Conservation (phyloP, 2,797 vertebrate species). For the Fundulus diaphanus region DNA sequence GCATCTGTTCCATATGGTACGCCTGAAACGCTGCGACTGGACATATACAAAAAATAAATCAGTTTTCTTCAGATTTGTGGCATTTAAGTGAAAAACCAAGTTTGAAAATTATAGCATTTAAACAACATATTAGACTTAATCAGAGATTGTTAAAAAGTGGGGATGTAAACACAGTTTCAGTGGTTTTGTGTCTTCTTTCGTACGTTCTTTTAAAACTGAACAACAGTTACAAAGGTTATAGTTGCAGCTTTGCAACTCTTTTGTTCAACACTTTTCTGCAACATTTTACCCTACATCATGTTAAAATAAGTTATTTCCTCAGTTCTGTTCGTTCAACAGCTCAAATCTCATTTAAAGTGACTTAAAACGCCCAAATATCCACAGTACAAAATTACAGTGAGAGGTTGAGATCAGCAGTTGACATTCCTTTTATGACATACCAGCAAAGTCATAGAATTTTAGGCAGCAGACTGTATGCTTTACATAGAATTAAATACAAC, state of each 20-base stretch:
- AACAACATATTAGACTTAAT: not conserved
- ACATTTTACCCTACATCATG: conserved; percentile 26
- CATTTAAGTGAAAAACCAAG: conserved; percentile 6
- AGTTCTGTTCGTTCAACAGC: conserved; percentile 61
- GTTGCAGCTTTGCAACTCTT: conserved; percentile 42
- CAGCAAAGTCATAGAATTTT: conserved; percentile 34
- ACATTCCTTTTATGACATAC: conserved; percentile 37
- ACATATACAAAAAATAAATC: too few relatives aligned
- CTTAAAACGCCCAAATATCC: conserved; percentile 60
- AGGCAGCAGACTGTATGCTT: conserved; percentile 25
- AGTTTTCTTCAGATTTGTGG: conserved; percentile 5
- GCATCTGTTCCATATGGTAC: too few relatives aligned
- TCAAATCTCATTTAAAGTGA: conserved; percentile 62
- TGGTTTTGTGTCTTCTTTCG: not conserved
- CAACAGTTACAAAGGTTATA: conserved; percentile 27
- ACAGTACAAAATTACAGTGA: conserved; percentile 35
- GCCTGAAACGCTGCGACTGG: too few relatives aligned
- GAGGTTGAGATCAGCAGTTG: conserved; percentile 32
- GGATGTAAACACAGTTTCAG: conserved; percentile 35
- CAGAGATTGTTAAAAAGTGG: conserved; percentile 18
- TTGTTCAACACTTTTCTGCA: conserved; percentile 40
- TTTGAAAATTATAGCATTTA: conserved; percentile 2
- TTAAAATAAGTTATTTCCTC: conserved; percentile 65
- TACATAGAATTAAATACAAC: conserved; percentile 42
- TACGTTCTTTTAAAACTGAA: conserved; percentile 25